Percentiles rank a stretch among this genome's conserved stretches.
These are phyloP conservation scores for Sciurus niger DNA, from an alignment of 2,113 vertebrate genomes.

Conservation along the genomic window DNA sequence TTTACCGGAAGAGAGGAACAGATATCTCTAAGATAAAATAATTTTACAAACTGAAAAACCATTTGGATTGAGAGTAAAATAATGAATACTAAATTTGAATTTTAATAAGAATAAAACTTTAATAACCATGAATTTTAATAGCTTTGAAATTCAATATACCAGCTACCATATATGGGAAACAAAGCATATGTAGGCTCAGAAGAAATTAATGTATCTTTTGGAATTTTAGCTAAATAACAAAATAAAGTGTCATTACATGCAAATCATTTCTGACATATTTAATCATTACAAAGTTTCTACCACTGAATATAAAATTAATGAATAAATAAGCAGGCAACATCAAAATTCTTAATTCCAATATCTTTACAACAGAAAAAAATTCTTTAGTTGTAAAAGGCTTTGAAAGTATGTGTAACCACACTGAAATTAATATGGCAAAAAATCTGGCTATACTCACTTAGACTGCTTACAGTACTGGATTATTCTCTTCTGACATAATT, in stretches of 20 bases:
- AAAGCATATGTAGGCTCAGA: background rate
- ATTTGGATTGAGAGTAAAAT: background rate
- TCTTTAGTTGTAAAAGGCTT: background rate
- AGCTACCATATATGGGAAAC: background rate
- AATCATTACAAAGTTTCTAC: constrained; percentile 1
- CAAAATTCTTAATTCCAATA: background rate
- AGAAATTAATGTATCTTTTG: background rate
- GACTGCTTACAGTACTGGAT: background rate
- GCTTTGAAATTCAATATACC: background rate
- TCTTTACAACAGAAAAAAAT: background rate
- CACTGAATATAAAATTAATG: constrained; percentile 42
- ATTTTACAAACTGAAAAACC: background rate
- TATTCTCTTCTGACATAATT: background rate
- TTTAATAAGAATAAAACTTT: background rate
- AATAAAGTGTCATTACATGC: background rate
- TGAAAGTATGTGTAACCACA: background rate
- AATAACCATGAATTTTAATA: background rate
- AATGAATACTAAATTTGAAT: background rate
- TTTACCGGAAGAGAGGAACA: background rate
- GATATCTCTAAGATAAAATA: background rate
- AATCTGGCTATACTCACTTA: background rate
- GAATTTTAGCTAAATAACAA: background rate
- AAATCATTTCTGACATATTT: constrained; percentile 6
- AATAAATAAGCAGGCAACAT: background rate
- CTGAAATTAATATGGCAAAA: background rate